phyloP scores from a whole-genome alignment of 2,797 vertebrate genomes.

The Phoeniculus purpureus region DNA sequence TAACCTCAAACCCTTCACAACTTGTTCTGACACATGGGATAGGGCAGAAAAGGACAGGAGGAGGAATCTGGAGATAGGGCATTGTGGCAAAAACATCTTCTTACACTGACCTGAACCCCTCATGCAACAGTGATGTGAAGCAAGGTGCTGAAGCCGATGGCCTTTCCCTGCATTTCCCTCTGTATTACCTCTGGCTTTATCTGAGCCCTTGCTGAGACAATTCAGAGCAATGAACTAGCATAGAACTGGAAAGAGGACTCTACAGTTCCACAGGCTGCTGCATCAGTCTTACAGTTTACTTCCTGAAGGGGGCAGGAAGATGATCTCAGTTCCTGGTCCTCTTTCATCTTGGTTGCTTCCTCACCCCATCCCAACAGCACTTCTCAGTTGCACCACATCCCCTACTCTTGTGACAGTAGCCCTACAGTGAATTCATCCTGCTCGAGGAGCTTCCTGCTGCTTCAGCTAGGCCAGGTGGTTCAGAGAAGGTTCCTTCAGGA shows the following conservation, averaged over 20 bases:
- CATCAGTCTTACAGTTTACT: neutral
- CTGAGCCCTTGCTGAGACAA: neutral
- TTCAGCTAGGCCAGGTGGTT: neutral
- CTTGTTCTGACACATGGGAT: neutral
- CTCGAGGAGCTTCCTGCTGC: neutral
- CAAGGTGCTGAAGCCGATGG: accelerated
- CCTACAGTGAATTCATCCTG: neutral
- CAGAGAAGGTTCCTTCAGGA: neutral
- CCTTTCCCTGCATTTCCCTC: neutral
- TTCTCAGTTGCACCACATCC: neutral
- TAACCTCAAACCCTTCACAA: neutral
- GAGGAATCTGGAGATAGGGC: neutral
- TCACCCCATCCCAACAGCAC: neutral
- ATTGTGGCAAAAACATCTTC: neutral
- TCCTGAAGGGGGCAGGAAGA: neutral
- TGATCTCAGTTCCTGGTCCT: neutral
- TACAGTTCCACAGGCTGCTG: neutral
- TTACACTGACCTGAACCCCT: neutral
- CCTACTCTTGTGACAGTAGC: neutral
- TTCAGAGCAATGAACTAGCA: neutral
- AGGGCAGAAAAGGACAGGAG: neutral
- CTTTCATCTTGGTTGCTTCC: neutral
- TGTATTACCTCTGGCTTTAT: neutral
- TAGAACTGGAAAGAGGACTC: neutral
- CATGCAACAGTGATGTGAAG: accelerated